These are phyloP conservation scores for Drosophila equinoxialis DNA, from an alignment of 1,140 invertebrate genomes.

Conservation along the genomic window DNA sequence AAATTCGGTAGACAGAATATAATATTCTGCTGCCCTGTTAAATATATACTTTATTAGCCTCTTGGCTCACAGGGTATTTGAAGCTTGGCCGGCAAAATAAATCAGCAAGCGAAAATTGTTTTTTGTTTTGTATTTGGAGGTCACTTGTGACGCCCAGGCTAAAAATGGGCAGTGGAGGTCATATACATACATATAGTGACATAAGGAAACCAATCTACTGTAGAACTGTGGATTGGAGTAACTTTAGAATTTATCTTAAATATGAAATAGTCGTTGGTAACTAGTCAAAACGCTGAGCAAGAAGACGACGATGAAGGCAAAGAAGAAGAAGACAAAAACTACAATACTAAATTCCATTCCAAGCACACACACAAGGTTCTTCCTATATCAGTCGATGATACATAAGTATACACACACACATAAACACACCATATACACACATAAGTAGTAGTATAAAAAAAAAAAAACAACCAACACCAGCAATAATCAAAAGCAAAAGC, in stretches of 20 bases:
- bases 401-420: conserved; percentile 16
- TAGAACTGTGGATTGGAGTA: background rate
- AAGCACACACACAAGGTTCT: conserved; percentile 77
- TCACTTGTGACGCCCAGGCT: conserved; percentile 66
- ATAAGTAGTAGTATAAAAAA: conserved; percentile 23
- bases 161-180: conserved; percentile 42
- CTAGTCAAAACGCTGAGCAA: conserved; percentile 28
- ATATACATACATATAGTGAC: background rate
- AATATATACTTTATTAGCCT: background rate
- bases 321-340: conserved; percentile 45
- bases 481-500: conserved; percentile 33
- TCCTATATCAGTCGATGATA: conserved; percentile 73
- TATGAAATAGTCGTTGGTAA: background rate
- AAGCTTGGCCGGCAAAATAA: conserved; percentile 53
- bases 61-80: background rate
- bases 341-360: conserved; percentile 78
- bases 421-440: no score
- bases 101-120: conserved; percentile 44
- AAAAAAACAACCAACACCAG: conserved; percentile 32
- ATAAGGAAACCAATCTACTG: background rate
- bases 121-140: conserved; percentile 45
- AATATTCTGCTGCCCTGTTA: background rate
- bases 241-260: conserved; percentile 8
- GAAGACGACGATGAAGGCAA: conserved; percentile 25
- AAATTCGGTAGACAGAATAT: background rate